Evolutionary conservation across 2,888 invertebrate species (phyloP), one percentile per base, ranked within the genome.

Genomic region (Junonia oenone): DNA sequence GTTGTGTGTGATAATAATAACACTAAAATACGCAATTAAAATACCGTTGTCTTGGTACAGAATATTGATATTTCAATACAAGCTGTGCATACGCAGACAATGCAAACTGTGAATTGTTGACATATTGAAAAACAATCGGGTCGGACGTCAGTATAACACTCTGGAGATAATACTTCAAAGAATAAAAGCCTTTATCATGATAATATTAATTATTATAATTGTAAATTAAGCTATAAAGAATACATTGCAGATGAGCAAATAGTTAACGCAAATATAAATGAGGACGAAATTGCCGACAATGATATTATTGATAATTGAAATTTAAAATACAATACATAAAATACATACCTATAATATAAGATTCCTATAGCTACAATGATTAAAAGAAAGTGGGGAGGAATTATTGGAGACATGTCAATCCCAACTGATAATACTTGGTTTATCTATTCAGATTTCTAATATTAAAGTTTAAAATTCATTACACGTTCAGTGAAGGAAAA

Each of bases 71-170:
- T 52, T 38, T 13, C 47, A 22, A 19, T 33, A 27, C 17, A 33
- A 47, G n/a, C 29, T 56, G 48, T 29, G 26, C 53, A 56, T 54
- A 59, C 22, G 8, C 31, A 54, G 56, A 56, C 59, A 56, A 45
- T 33, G 37, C 38, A 59, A 51, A 59, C 38, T 27, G 45, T 26
- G 6, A 19, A 13, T 6, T 53, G 38, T 47, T 53, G 46, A 47
- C 31, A 31, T 31, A 43, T 15, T 22, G 45, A 33, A 45, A 19
- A 54, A 48, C 47, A 48, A 48, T 13, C 14, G 38, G 13, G 22
- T 14, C 33, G 26, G 50, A 43, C 56, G 56, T 59, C 56, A 59
- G 35, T 27, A n/a, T n/a, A n/a, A n/a, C n/a, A n/a, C n/a, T n/a
- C n/a, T n/a, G n/a, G n/a, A n/a, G n/a, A n/a, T n/a, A n/a, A n/a